phyloP scores from a whole-genome alignment of 2,113 vertebrate species.

The Poeciliopsis prolifica region DNA sequence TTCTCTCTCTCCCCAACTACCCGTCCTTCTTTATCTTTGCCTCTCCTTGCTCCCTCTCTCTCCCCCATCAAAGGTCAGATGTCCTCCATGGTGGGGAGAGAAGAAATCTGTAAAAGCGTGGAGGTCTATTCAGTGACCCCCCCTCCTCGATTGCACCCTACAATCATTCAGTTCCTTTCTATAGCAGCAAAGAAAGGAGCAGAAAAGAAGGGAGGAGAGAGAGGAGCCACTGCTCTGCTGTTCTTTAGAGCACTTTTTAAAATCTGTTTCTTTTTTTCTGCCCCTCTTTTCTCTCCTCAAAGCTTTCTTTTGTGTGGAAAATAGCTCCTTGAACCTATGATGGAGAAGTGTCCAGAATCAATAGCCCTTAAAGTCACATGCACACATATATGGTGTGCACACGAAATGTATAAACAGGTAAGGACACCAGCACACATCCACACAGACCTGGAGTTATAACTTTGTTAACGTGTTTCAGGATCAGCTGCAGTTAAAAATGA shows the following conservation, averaged over 20 bases:
- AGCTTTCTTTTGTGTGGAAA: conserved; percentile 76
- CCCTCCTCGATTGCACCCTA: conserved; percentile 84
- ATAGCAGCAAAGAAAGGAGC: conserved; percentile 72
- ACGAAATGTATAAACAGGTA: not conserved
- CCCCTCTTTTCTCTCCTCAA: conserved; percentile 70
- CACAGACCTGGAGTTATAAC: not conserved
- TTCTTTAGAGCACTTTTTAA: conserved; percentile 76
- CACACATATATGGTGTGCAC: conserved; percentile 3
- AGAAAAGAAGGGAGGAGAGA: conserved; percentile 64
- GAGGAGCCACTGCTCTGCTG: conserved; percentile 70
- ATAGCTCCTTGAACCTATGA: conserved; percentile 76
- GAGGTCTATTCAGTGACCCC: conserved; percentile 88
- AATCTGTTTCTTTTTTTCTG: conserved; percentile 72
- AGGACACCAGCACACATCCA: not conserved
- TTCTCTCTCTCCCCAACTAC: conserved; percentile 32
- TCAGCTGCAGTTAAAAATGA: not conserved
- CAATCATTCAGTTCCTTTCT: conserved; percentile 90
- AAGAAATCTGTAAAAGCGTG: conserved; percentile 88
- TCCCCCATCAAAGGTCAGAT: conserved; percentile 95
- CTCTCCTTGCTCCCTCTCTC: conserved; percentile 58
- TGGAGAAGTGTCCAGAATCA: conserved; percentile 57
- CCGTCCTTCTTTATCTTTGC: conserved; percentile 73
- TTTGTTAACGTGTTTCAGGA: not conserved
- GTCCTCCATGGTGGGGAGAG: conserved; percentile 92
- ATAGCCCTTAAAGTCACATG: conserved; percentile 48